These are phyloP conservation scores for Drosophila tanythrix DNA, from an alignment of 2,888 invertebrate genomes.

Conservation along the genomic window DNA sequence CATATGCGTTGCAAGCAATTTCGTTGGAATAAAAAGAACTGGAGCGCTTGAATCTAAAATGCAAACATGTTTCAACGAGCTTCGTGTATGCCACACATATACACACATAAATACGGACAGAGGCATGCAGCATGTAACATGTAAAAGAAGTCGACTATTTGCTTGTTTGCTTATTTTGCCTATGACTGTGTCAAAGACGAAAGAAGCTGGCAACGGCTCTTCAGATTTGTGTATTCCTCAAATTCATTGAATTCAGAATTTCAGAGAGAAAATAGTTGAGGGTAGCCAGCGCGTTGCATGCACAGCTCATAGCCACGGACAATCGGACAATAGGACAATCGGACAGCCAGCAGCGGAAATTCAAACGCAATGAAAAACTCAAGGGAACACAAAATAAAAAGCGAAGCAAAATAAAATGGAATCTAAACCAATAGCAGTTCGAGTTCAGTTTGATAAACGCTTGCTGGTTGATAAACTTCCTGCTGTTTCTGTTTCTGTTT, in stretches of 20 bases:
- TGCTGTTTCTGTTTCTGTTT: background rate
- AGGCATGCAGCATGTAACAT: background rate
- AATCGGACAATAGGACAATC: background rate
- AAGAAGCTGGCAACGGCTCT: conserved; percentile 27
- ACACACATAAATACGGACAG: background rate
- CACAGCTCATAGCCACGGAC: conserved; percentile 19
- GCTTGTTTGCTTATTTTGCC: conserved; percentile 55
- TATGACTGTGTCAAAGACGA: conserved; percentile 59
- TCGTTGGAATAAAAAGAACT: conserved; percentile 41
- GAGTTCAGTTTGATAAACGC: conserved; percentile 21
- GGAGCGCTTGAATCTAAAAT: conserved; percentile 69
- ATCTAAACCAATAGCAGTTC: conserved; percentile 9
- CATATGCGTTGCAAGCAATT: conserved; percentile 37
- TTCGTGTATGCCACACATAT: background rate
- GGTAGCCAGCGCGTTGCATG: conserved; percentile 19
- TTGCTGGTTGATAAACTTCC: background rate
- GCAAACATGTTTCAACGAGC: conserved; percentile 64
- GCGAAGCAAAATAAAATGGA: background rate
- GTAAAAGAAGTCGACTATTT: background rate
- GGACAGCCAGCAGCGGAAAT: conserved; percentile 55
- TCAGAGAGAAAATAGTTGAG: conserved; percentile 20
- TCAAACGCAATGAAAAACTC: conserved; percentile 69
- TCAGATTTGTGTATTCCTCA: conserved; percentile 62
- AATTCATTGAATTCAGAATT: conserved; percentile 67
- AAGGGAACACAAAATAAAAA: conserved; percentile 16